Conservation (phyloP, 2,113 vertebrate genomes). For the Elephas maximus region DNA sequence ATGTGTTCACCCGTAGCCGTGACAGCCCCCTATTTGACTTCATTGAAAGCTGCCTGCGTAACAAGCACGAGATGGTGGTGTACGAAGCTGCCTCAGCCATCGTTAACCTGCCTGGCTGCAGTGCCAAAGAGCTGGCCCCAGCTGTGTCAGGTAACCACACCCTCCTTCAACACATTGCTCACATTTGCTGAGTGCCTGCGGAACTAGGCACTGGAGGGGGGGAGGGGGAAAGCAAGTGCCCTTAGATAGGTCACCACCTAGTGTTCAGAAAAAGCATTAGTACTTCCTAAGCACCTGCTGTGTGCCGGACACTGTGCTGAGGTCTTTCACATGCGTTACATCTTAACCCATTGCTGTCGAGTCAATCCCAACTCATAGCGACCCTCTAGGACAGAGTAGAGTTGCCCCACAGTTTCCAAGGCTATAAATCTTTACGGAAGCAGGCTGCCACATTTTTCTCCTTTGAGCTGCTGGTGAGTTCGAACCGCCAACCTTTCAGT, state of each 20-base stretch:
- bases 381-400: neutral
- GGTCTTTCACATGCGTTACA: neutral
- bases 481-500: neutral
- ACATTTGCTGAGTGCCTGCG: rapidly evolving
- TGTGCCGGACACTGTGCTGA: neutral
- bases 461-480: neutral
- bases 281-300: neutral
- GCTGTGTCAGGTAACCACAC: slow-evolving; percentile 89
- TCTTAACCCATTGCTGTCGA: neutral
- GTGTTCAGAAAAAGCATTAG: neutral
- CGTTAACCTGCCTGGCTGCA: slow-evolving; percentile 90
- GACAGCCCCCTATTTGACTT: slow-evolving; percentile 92
- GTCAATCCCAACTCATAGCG: neutral
- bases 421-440: neutral
- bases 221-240: neutral
- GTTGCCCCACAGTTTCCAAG: neutral
- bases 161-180: rapidly evolving
- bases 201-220: neutral
- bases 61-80: slow-evolving; percentile 93
- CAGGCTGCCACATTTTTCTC: neutral
- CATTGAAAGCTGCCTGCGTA: slow-evolving; percentile 92
- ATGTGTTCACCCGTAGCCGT: slow-evolving; percentile 76
- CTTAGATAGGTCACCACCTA: neutral
- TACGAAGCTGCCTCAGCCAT: slow-evolving; percentile 93
- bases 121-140: slow-evolving; percentile 91